Base-by-base conservation (phyloP, 2,797 vertebrate species). In the Oryzias sinensis region DNA sequence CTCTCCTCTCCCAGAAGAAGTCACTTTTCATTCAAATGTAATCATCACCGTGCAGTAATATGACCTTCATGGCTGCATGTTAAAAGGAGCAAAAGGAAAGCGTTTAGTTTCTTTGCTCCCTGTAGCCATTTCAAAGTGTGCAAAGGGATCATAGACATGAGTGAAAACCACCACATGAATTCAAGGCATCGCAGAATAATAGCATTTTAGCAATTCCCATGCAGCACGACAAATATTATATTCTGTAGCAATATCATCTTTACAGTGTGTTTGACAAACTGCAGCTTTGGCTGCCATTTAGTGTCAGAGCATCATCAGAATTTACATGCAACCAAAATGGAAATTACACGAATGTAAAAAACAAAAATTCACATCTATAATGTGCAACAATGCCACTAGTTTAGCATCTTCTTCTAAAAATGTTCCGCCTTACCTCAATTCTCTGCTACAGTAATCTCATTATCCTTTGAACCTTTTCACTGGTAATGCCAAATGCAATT, bases 401-500 rank as follows among this genome's bases (percentile, higher is more conserved):
- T 70, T 58, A 67, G 59, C 62, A 73, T 81, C 81, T 86, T 85
- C 76, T 76, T 64, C 74, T 62, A 57, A 49, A 78, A 69, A 71
- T 57, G 51, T 73, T 81, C 86, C 90, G 92, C 92, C 92, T 94
- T 91, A 92, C 93, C 92, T 94, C 95, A 93, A 91, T 95, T 94
- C 93, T 90, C 93, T 91, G 93, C 95, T 96, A 95, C 96, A 97
- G 97, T 97, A 98, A 98, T 97, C 95, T 95, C 93, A 96, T 98
- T 98, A 97, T 98, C 94, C 95, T 95, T 93, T 96, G 94, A 96
- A 97, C 94, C 95, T 92, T 96, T 96, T 97, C 96, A 96, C 94
- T 91, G 92, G 93, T 94, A 93, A 94, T 93, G 95, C 95, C 95
- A 97, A 98, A 97, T 94, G 94, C 94, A 97, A 98, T 98, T 98